Percentiles rank a stretch among this genome's conserved stretches.
These are phyloP conservation scores for Lampris incognitus DNA, from an alignment of 2,113 vertebrate genomes.

Conservation along the genomic window DNA sequence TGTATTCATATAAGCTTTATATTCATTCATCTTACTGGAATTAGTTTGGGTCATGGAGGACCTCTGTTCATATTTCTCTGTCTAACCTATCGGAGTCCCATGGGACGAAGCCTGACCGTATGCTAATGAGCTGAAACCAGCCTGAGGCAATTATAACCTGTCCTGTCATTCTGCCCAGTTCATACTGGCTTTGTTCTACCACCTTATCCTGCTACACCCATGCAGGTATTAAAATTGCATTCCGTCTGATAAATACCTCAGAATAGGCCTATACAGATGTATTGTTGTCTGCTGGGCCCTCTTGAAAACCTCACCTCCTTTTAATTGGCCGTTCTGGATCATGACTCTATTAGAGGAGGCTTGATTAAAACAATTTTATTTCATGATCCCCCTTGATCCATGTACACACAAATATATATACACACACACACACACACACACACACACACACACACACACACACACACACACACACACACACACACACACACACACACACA, in stretches of 20 bases:
- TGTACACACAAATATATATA: background rate
- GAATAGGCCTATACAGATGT: background rate
- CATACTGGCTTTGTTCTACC: constrained; percentile 44
- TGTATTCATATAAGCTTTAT: background rate
- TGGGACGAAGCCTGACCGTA: constrained; percentile 26
- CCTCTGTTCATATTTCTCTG: background rate
- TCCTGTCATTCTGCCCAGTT: constrained; percentile 28
- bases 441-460: background rate
- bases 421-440: too few species aligned
- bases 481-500: constrained; percentile 23
- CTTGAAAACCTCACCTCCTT: too few species aligned
- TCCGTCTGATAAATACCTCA: background rate
- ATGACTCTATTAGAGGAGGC: constrained; percentile 19
- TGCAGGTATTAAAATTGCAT: background rate
- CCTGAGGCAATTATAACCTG: constrained; percentile 30
- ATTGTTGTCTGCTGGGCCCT: too few species aligned
- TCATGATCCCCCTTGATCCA: constrained; percentile 43
- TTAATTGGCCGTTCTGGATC: constrained; percentile 2
- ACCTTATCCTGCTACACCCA: constrained; percentile 12
- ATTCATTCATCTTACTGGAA: background rate
- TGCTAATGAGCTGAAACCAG: constrained; percentile 48
- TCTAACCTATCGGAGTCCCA: constrained; percentile 7
- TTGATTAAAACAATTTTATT: constrained; percentile 39
- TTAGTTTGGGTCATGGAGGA: background rate
- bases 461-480: constrained; percentile 12